phyloP scores from a whole-genome alignment of 2,113 vertebrate genomes.

The Dasyprocta punctata region DNA sequence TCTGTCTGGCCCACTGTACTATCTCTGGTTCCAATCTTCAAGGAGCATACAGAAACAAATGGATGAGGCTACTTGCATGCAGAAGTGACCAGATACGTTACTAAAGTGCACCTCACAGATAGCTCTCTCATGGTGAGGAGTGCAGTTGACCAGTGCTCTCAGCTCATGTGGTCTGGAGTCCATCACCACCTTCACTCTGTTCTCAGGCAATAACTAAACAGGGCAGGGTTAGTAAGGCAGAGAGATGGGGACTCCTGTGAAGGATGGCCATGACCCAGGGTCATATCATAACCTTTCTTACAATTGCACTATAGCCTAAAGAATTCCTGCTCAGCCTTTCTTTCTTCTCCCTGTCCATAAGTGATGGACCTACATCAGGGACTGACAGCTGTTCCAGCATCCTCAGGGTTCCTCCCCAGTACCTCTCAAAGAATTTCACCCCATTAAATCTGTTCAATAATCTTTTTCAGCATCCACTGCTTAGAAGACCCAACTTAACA shows the following conservation, averaged over 20 bases:
- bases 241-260: not conserved
- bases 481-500: conserved; percentile 14
- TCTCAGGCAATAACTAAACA: not conserved
- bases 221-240: not conserved
- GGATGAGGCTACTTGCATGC: not conserved
- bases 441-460: not conserved
- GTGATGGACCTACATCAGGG: not conserved
- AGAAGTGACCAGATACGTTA: not conserved
- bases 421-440: not conserved
- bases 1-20: not conserved
- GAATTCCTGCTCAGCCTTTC: not conserved
- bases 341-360: not conserved
- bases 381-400: not conserved
- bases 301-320: not conserved
- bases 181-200: not conserved
- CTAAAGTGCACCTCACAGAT: not conserved
- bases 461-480: conserved; percentile 17
- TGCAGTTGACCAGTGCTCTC: fast-evolving
- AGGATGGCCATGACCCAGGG: not conserved
- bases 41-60: not conserved
- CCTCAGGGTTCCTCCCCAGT: not conserved
- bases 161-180: not conserved
- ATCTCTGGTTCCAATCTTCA: not conserved
- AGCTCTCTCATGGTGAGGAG: not conserved
- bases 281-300: not conserved